phyloP scores from a whole-genome alignment of 1,140 invertebrate genomes.

The Zaprionus davidi region DNA sequence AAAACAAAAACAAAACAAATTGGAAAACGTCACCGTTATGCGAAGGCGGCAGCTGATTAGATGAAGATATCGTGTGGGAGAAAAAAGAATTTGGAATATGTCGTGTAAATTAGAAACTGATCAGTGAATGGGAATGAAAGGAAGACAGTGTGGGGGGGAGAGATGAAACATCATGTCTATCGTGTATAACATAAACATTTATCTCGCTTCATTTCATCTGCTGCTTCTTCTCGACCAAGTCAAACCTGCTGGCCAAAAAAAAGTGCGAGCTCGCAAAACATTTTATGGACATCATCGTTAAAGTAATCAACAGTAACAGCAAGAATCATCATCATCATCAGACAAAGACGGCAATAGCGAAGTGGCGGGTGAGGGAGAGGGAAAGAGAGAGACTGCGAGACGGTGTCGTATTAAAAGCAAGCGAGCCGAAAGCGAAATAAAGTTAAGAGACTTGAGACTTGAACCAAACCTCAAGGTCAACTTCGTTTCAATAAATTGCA shows the following conservation, averaged over 20 bases:
- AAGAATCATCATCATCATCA: slow-evolving; percentile 69
- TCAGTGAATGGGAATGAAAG: neutral
- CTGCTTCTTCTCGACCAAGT: slow-evolving; percentile 5
- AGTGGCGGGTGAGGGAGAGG: neutral
- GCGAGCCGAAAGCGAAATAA: slow-evolving; percentile 69
- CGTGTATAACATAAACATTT: slow-evolving; percentile 12
- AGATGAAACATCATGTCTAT: no score
- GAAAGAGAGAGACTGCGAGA: slow-evolving; percentile 31
- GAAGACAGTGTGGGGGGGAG: neutral
- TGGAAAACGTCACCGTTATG: slow-evolving; percentile 61
- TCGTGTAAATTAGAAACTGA: neutral
- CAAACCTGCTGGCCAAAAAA: slow-evolving; percentile 62
- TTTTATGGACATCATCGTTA: slow-evolving; percentile 80
- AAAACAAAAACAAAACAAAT: slow-evolving; percentile 44
- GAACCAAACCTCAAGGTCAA: slow-evolving; percentile 77
- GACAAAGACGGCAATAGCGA: neutral
- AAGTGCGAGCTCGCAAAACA: slow-evolving; percentile 57
- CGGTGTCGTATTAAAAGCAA: slow-evolving; percentile 36
- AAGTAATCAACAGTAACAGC: slow-evolving; percentile 78
- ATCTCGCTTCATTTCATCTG: slow-evolving; percentile 11
- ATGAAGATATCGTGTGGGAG: slow-evolving; percentile 33
- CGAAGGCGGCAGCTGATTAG: slow-evolving; percentile 59
- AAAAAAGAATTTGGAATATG: neutral
- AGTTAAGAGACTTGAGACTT: slow-evolving; percentile 76
- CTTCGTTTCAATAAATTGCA: slow-evolving; percentile 81